A percentile compares a stretch with the other conserved stretches of the same genome.
These are phyloP conservation scores for Ypsolopha scabrella DNA, from an alignment of 2,888 invertebrate genomes.

Conservation along the genomic window DNA sequence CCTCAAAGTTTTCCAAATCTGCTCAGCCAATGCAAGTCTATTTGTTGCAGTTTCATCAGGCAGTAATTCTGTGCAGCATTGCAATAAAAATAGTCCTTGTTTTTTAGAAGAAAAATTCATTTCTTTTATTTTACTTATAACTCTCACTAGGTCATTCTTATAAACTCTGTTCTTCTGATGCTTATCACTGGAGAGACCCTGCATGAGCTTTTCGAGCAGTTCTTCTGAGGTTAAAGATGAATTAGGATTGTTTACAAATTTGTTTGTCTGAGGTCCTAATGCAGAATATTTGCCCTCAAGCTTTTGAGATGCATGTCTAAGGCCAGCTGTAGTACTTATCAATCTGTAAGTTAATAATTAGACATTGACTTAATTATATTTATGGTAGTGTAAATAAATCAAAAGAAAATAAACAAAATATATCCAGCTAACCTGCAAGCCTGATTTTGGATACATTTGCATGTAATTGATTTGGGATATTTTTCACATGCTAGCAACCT, in stretches of 20 bases:
- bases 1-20: constrained; percentile 67
- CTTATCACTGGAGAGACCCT: constrained; percentile 45
- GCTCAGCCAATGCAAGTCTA: constrained; percentile 59
- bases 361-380: too few species aligned
- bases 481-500: constrained; percentile 18
- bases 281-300: too few species aligned
- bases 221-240: constrained; percentile 20
- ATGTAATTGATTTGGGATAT: constrained; percentile 3
- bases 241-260: too few species aligned
- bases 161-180: constrained; percentile 55
- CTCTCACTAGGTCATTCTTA: constrained; percentile 48
- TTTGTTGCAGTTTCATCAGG: constrained; percentile 55
- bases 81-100: constrained; percentile 59
- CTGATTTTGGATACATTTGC: constrained; percentile 8
- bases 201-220: constrained; percentile 45
- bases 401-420: too few species aligned
- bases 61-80: constrained; percentile 67
- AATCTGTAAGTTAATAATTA: background rate
- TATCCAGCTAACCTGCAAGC: background rate
- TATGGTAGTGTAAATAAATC: too few species aligned
- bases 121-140: constrained; percentile 43
- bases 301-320: too few species aligned
- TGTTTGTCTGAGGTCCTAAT: background rate
- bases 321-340: background rate
- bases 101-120: constrained; percentile 47